Base-by-base conservation (phyloP, 2,797 vertebrate species). In the Lagodon rhomboides region DNA sequence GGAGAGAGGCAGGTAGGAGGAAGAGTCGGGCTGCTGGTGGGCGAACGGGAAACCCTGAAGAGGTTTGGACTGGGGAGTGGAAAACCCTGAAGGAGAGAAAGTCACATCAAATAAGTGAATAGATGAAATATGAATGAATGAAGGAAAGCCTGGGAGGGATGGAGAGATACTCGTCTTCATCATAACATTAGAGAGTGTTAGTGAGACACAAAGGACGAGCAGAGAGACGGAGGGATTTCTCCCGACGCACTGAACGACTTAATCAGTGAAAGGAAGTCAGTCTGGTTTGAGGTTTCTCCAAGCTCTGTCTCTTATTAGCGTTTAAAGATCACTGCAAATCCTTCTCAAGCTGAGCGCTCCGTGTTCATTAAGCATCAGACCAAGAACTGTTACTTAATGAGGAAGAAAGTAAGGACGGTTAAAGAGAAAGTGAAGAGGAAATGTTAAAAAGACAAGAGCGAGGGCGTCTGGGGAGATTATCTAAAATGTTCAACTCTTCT, bases 1-100 rank as follows among this genome's bases (percentile, higher is more conserved):
- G 64, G 90, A 86, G 20, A 80, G 87, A 6, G 88, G 93, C 53
- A 2, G 85, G 84, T 94, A 95, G 80, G 82, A 47, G 4, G 85
- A 75, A 67, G 82, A 30, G 61, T 91, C 85, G 0, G 73, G 55
- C 71, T 84, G 90, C 17, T 92, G 73, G 54, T 82, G 93, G 61
- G 86, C 68, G 13, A 91, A 75, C 0, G 82, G 83, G 68, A 88
- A 82, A 30, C 80, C 82, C 43, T 78, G 89, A 7, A 76, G 83
- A 65, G 92, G 90, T 87, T 87, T 93, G 82, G 90, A 73, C 59
- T 89, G 91, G 17, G 93, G 87, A 6, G 87, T 68, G 59, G 87
- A 87, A 15, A 89, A 87, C 66, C 89, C 91, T 92, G 79, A 18
- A 55, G 62, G 43, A 0, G 27, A 73, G 1, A 12, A 23, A n/a